A percentile compares a stretch with the other conserved stretches of the same genome.
phyloP scores from a whole-genome alignment of 2,113 vertebrate genomes.

The Hippocampus barbouri region DNA sequence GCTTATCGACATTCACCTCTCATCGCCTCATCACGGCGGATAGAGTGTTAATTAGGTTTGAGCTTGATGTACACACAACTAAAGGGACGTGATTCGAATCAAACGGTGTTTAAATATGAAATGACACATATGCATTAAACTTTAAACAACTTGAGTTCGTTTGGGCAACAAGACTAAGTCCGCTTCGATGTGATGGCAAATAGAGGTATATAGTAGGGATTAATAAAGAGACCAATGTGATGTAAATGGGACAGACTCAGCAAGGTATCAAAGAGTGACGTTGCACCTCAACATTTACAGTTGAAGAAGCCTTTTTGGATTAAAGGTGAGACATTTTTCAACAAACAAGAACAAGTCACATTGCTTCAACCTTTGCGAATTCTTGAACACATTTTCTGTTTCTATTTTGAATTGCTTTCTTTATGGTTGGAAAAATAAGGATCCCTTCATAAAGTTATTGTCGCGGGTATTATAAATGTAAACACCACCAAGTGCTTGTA shows the following conservation, averaged over 20 bases:
- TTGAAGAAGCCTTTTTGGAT: background rate
- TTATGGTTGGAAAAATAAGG: background rate
- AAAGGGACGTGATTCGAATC: constrained; percentile 28
- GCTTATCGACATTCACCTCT: constrained; percentile 45
- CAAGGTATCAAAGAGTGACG: background rate
- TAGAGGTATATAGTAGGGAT: constrained; percentile 59
- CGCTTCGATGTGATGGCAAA: background rate
- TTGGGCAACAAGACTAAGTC: background rate
- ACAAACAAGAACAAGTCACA: background rate
- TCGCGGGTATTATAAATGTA: constrained; percentile 9
- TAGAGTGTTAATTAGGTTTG: constrained; percentile 56
- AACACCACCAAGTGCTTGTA: constrained; percentile 11
- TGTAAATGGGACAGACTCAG: constrained; percentile 52
- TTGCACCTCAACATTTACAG: background rate
- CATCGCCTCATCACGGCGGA: constrained; percentile 34
- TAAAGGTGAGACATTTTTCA: background rate
- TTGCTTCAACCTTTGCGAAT: background rate
- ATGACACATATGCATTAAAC: background rate
- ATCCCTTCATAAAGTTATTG: no score
- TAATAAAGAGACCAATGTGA: constrained; percentile 70
- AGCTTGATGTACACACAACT: constrained; percentile 35
- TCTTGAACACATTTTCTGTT: background rate
- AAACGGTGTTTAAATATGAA: constrained; percentile 18
- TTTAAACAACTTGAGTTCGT: background rate
- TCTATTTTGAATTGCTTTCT: background rate